Evolutionary conservation across 1,140 invertebrate genomes (phyloP).

Genomic region (Delia radicum): DNA sequence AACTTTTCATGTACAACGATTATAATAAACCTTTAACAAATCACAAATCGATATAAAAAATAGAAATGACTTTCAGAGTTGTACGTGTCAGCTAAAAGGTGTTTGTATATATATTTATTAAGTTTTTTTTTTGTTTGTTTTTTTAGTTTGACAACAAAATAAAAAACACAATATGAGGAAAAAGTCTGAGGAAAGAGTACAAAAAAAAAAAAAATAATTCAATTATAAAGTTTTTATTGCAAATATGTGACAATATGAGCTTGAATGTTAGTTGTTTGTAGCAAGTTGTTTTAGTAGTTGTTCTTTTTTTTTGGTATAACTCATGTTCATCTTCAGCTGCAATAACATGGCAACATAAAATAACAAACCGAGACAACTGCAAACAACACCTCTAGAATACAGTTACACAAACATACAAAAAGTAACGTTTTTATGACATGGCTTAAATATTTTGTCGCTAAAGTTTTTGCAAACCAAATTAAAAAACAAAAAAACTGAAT

Average conservation of each 20-base stretch:
- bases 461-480: constrained; percentile 4
- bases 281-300: background rate
- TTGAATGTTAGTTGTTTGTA: background rate
- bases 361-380: background rate
- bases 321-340: background rate
- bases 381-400: background rate
- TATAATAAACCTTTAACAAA: too few relatives aligned
- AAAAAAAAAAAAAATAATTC: background rate
- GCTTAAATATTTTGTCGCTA: constrained; percentile 8
- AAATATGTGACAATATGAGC: constrained; percentile 14
- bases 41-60: too few relatives aligned
- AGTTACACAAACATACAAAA: background rate
- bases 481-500: background rate
- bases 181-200: background rate
- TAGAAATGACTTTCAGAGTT: too few relatives aligned
- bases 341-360: background rate
- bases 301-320: background rate
- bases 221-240: constrained; percentile 17
- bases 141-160: too few relatives aligned
- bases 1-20: too few relatives aligned
- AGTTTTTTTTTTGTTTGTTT: too few relatives aligned
- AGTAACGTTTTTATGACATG: background rate
- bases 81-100: too few relatives aligned
- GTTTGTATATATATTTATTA: too few relatives aligned
- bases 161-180: background rate